A percentile compares a stretch with the other conserved stretches of the same genome.
phyloP scores from a whole-genome alignment of 2,888 invertebrate genomes.

The Tanytarsus gracilentus region DNA sequence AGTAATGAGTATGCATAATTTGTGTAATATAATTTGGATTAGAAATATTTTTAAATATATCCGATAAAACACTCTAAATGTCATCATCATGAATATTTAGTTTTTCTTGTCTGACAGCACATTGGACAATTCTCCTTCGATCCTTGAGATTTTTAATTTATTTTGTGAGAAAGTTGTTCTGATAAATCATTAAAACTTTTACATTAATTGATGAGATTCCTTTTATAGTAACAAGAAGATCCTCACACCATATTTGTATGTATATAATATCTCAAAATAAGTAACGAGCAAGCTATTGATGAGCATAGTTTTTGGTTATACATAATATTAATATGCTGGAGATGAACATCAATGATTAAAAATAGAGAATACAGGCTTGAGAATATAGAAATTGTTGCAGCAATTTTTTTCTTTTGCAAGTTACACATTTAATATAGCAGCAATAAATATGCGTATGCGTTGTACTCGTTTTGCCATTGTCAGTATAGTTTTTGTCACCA shows the following conservation, averaged over 20 bases:
- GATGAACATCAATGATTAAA: background rate
- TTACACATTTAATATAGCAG: too few species aligned
- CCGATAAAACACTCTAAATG: too few species aligned
- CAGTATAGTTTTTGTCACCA: too few species aligned
- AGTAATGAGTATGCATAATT: too few species aligned
- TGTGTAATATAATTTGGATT: too few species aligned
- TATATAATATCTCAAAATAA: too few species aligned
- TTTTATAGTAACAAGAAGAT: too few species aligned
- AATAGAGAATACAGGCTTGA: background rate
- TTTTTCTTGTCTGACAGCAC: conserved; percentile 5
- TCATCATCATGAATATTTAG: too few species aligned
- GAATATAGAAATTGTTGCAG: background rate
- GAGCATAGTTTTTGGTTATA: background rate
- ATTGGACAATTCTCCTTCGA: conserved; percentile 14
- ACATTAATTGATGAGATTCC: too few species aligned
- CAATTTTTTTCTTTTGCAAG: background rate
- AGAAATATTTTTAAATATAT: too few species aligned
- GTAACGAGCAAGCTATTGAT: background rate
- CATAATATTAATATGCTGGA: background rate
- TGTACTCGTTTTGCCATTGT: background rate
- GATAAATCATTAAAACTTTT: too few species aligned
- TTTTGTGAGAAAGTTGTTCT: background rate
- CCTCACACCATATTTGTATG: too few species aligned
- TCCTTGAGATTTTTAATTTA: conserved; percentile 12
- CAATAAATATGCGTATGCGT: background rate